phyloP scores from a whole-genome alignment of 2,888 invertebrate species.

The Cylindroiulus punctatus region DNA sequence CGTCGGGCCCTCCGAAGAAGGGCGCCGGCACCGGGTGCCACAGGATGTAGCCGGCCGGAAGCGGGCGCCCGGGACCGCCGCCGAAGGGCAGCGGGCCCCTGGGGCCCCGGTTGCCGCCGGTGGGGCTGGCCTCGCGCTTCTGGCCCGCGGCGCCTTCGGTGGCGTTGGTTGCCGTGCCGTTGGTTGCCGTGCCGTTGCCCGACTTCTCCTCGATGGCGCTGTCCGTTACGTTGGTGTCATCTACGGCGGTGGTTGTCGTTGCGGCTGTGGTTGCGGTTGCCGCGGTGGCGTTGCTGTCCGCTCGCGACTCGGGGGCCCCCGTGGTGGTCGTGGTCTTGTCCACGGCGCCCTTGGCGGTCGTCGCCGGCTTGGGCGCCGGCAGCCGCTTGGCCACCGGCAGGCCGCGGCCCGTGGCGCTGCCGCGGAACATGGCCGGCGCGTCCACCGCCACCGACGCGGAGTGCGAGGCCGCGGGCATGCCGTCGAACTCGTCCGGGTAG shows the following conservation, averaged over 20 bases:
- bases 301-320: background rate
- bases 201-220: background rate
- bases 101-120: background rate
- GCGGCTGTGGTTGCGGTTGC: background rate
- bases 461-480: constrained; percentile 21
- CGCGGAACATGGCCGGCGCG: constrained; percentile 1
- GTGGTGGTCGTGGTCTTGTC: constrained; percentile 9
- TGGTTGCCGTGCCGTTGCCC: background rate
- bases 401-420: background rate
- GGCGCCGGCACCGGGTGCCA: constrained; percentile 55
- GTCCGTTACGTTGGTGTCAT: background rate
- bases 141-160: background rate
- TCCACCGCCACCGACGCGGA: background rate
- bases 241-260: background rate
- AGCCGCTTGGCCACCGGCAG: background rate
- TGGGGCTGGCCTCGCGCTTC: constrained; percentile 48
- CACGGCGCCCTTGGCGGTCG: background rate
- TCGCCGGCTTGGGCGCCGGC: background rate
- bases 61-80: constrained; percentile 6
- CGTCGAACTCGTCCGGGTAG: constrained; percentile 56
- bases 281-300: background rate
- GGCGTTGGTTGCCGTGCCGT: background rate
- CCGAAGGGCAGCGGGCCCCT: background rate
- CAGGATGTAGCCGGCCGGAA: constrained; percentile 55
- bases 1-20: constrained; percentile 37